These are phyloP conservation scores for Gorsachius magnificus DNA, from an alignment of 2,797 vertebrate species.

Conservation along the genomic window DNA sequence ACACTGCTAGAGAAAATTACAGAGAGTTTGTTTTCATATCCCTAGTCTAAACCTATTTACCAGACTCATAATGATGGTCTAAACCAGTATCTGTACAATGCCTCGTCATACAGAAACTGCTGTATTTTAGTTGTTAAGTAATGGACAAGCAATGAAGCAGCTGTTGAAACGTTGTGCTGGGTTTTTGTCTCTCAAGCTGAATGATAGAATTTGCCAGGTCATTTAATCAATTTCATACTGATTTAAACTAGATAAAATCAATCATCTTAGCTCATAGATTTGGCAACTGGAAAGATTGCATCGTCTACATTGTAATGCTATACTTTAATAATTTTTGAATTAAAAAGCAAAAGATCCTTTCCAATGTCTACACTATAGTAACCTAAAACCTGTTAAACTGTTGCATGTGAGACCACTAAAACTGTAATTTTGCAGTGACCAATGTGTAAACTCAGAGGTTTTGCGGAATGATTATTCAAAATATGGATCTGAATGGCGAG, in stretches of 20 bases:
- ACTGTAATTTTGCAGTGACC: background rate
- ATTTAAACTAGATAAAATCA: conserved; percentile 58
- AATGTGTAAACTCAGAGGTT: background rate
- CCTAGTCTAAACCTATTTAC: conserved; percentile 29
- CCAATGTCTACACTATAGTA: background rate
- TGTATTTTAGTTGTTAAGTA: conserved; percentile 32
- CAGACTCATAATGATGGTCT: conserved; percentile 25
- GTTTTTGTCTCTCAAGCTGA: background rate
- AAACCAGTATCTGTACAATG: conserved; percentile 13
- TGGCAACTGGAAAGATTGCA: conserved; percentile 10
- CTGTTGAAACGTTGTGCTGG: background rate
- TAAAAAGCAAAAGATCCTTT: background rate
- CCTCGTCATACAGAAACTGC: conserved; percentile 1
- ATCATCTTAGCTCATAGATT: conserved; percentile 27
- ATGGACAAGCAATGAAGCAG: conserved; percentile 49
- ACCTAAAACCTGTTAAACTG: background rate
- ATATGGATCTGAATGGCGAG: background rate
- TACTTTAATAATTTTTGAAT: background rate
- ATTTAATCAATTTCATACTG: conserved; percentile 57
- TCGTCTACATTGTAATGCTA: background rate
- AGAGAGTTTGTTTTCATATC: background rate
- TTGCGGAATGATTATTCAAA: background rate
- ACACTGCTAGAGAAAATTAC: background rate
- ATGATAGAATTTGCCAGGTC: conserved; percentile 22
- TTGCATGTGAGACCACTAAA: background rate